Evolutionary conservation across 2,113 vertebrate genomes (phyloP).

Genomic region (Menura novaehollandiae): DNA sequence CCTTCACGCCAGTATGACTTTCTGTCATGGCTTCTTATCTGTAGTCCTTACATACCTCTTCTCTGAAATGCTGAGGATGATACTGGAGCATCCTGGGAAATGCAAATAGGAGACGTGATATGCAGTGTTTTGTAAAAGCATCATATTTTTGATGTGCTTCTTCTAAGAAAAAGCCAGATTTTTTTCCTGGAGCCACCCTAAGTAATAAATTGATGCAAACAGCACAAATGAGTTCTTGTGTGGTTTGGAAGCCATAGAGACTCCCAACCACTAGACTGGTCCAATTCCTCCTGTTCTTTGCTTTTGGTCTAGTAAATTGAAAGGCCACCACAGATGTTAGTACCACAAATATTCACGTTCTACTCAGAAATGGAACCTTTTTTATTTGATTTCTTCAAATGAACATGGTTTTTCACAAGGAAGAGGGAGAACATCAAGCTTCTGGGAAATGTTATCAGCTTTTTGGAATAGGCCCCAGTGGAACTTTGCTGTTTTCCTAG

Average conservation of each 20-base stretch:
- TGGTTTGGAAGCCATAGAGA: constrained; percentile 37
- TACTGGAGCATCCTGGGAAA: neutral
- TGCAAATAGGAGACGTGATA: neutral
- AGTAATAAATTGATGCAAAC: constrained; percentile 14
- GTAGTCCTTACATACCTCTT: neutral
- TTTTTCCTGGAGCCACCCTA: neutral
- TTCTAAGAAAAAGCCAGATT: neutral
- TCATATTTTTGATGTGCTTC: neutral
- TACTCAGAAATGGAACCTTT: neutral
- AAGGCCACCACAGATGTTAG: constrained; percentile 33
- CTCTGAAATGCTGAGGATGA: constrained; percentile 1
- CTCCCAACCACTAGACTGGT: constrained; percentile 9
- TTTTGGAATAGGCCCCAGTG: neutral
- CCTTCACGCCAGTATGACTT: neutral
- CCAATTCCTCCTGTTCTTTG: neutral
- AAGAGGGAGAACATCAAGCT: neutral
- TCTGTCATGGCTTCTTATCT: neutral
- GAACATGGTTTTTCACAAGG: neutral
- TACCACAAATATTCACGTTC: constrained; percentile 31
- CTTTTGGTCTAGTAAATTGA: constrained; percentile 21
- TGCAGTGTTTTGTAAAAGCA: neutral
- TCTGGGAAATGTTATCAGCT: neutral
- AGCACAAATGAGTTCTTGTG: constrained; percentile 14
- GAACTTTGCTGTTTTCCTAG: neutral
- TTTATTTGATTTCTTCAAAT: neutral